Conservation (phyloP, 2,113 vertebrate species). For the Larimichthys crocea region DNA sequence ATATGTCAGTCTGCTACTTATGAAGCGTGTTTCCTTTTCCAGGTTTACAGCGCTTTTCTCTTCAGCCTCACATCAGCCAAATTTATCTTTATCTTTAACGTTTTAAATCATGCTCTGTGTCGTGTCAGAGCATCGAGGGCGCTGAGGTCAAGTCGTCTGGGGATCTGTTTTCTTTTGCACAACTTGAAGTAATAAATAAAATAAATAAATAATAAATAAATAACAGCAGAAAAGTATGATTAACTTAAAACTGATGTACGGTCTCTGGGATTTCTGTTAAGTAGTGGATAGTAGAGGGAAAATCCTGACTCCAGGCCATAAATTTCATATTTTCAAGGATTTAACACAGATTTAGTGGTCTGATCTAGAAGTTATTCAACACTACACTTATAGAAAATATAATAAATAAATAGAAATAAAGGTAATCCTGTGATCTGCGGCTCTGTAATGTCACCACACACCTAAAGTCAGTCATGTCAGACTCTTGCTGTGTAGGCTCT, state of each 20-base stretch:
- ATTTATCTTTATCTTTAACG: too few relatives aligned
- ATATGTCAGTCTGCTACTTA: too few relatives aligned
- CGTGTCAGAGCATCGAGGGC: background rate
- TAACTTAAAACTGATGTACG: background rate
- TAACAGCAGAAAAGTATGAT: background rate
- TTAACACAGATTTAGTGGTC: background rate
- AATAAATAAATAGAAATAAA: background rate
- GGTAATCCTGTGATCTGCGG: too few relatives aligned
- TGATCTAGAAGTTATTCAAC: background rate
- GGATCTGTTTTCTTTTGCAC: background rate
- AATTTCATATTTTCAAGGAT: background rate
- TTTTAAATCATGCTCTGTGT: too few relatives aligned
- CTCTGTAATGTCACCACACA: background rate
- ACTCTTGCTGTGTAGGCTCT: constrained; percentile 6
- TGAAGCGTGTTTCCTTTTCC: too few relatives aligned
- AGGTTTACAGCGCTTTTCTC: too few relatives aligned
- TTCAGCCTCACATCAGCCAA: too few relatives aligned
- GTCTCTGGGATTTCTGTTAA: background rate
- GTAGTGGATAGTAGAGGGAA: too few relatives aligned
- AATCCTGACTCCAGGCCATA: background rate
- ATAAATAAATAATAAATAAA: background rate
- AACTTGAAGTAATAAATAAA: background rate
- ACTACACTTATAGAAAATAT: background rate
- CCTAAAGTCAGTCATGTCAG: background rate
- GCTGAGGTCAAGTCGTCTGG: too few relatives aligned